Evolutionary conservation across 2,797 vertebrate species (phyloP), one percentile per base, ranked within the genome.

Genomic region (Catharus ustulatus): DNA sequence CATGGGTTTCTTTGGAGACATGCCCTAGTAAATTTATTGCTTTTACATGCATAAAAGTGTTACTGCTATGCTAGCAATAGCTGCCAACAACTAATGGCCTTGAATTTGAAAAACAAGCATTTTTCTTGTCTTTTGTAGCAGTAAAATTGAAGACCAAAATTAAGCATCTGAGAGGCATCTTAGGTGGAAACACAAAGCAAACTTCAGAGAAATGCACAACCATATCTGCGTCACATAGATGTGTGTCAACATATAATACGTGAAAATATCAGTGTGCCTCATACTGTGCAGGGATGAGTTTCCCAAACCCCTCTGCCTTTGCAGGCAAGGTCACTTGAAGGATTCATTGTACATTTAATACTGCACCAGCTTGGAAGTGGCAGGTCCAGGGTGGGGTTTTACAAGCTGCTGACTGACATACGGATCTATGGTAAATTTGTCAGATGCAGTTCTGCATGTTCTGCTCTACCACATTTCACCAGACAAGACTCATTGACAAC

Each of bases 261-360:
- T 14, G 43, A 32, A 82, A 79, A 57, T 3, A 62, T 24, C 6
- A 20, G n/a, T 23, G n/a, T 23, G 62, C 32, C 17, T 49, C 38
- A 24, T 8, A 15, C 20, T 58, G 18, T 23, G 11, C 30, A 23
- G 29, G 23, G 38, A 6, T 34, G 19, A 61, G 16, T 23, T 55
- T 26, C 57, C 29, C 67, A 76, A 49, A 73, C 8, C 42, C 19
- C 22, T 49, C 30, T 46, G 59, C 42, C 23, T 59, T 89, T 46
- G 36, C 23, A 68, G 23, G 59, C 36, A 77, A 59, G 26, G 23
- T 54, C 13, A 15, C 13, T 22, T 68, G 43, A n/a, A 72, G 59
- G n/a, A 66, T 23, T 64, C 3, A 0, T 4, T 26, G 8, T 8
- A 34, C n/a, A 10, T 30, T 59, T 36, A 49, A 32, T 18, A 5